These are phyloP conservation scores for Drosophila fungiperda DNA, from an alignment of 2,888 invertebrate genomes.

Conservation along the genomic window DNA sequence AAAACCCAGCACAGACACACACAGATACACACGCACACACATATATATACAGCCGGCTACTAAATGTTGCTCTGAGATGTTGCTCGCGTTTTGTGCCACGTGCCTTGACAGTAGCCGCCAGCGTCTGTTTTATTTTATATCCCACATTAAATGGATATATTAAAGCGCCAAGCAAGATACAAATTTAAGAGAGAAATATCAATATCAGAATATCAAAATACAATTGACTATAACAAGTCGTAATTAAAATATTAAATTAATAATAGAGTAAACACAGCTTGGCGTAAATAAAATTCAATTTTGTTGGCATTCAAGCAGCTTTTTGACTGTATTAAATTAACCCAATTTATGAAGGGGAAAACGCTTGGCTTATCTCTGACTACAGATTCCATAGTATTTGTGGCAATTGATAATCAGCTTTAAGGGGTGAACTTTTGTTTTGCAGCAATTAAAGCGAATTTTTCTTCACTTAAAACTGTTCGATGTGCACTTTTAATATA, in stretches of 20 bases:
- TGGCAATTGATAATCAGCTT: not conserved
- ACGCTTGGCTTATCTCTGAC: not conserved
- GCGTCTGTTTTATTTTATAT: slow-evolving; percentile 35
- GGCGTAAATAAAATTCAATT: not conserved
- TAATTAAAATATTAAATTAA: not conserved
- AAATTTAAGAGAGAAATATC: not conserved
- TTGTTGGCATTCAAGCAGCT: not conserved
- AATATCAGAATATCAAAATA: not conserved
- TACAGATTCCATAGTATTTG: not conserved
- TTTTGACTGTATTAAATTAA: not conserved
- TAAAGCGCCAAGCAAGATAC: not conserved
- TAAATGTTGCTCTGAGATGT: slow-evolving; percentile 29
- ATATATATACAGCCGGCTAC: slow-evolving; percentile 3
- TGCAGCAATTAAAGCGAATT: not conserved
- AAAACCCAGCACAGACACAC: slow-evolving; percentile 3
- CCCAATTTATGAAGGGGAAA: not conserved
- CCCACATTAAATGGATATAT: slow-evolving; percentile 34
- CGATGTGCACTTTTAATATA: slow-evolving; percentile 16
- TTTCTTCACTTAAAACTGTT: slow-evolving; percentile 10
- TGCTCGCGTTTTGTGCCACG: slow-evolving; percentile 71
- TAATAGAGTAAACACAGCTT: not conserved
- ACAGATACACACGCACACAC: not conserved
- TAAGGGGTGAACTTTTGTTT: not conserved
- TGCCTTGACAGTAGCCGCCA: slow-evolving; percentile 54
- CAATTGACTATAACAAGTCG: not conserved